A percentile compares a stretch with the other conserved stretches of the same genome.
Evolutionary conservation across 2,113 vertebrate species (phyloP).

Genomic region (Geothlypis trichas): DNA sequence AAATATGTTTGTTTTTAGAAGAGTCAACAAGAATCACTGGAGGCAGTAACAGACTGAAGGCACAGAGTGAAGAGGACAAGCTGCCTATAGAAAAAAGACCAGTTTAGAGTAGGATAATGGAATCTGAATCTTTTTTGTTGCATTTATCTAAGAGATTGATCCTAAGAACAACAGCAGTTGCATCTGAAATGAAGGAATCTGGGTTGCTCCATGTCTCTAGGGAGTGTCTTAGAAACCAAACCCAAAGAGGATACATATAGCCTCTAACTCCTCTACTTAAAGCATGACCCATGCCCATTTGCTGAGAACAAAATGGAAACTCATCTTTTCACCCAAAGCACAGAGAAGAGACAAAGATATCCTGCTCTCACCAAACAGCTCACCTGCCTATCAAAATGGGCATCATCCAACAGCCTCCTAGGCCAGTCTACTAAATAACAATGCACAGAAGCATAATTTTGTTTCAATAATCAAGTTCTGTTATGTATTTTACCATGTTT

Average conservation of each 20-base stretch:
- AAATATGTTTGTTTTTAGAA: neutral
- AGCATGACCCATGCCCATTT: neutral
- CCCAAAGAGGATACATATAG: neutral
- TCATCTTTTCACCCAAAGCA: neutral
- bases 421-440: neutral
- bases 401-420: neutral
- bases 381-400: neutral
- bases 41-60: neutral
- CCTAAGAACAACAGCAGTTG: neutral
- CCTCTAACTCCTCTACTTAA: neutral
- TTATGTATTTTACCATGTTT: neutral
- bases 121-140: neutral
- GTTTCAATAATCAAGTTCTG: neutral
- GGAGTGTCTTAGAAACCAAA: neutral
- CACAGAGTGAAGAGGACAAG: neutral
- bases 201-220: neutral
- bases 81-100: neutral
- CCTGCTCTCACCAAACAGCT: neutral
- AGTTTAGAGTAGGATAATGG: neutral
- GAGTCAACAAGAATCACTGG: neutral
- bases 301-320: neutral
- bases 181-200: neutral
- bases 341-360: neutral
- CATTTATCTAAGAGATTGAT: neutral
- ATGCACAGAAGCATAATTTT: neutral